These are phyloP conservation scores for Ptyas mucosa DNA, from an alignment of 2,113 vertebrate genomes.

Conservation along the genomic window DNA sequence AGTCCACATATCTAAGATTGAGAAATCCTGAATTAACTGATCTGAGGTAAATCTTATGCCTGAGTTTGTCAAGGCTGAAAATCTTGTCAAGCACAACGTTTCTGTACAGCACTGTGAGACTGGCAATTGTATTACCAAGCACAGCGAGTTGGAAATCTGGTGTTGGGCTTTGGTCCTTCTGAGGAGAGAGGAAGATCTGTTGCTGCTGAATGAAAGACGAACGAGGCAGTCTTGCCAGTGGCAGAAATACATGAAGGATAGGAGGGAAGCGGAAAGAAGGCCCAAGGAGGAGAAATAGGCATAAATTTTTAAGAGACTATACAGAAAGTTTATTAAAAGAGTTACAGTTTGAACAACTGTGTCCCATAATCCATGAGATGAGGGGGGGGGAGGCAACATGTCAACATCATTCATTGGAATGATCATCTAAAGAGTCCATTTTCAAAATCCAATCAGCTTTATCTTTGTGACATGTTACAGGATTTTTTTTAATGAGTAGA, in stretches of 20 bases:
- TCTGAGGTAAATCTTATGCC: conserved; percentile 4
- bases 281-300: background rate
- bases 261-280: background rate
- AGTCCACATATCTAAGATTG: background rate
- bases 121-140: background rate
- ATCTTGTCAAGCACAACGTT: background rate
- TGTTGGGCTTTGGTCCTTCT: too few species aligned
- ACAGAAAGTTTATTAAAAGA: background rate
- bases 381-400: background rate
- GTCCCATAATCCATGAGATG: background rate
- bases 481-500: background rate
- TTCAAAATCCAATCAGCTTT: background rate
- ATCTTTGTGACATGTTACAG: background rate
- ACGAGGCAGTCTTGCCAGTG: background rate
- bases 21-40: background rate
- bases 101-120: background rate
- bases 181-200: background rate
- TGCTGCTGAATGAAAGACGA: background rate
- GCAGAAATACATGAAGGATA: background rate
- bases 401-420: background rate
- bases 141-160: background rate
- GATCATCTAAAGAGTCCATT: background rate
- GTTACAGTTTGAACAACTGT: background rate
- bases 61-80: background rate
- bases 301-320: background rate